Evolutionary conservation across 2,113 vertebrate genomes (phyloP).

Genomic region (Neodontobutis hainanensis): DNA sequence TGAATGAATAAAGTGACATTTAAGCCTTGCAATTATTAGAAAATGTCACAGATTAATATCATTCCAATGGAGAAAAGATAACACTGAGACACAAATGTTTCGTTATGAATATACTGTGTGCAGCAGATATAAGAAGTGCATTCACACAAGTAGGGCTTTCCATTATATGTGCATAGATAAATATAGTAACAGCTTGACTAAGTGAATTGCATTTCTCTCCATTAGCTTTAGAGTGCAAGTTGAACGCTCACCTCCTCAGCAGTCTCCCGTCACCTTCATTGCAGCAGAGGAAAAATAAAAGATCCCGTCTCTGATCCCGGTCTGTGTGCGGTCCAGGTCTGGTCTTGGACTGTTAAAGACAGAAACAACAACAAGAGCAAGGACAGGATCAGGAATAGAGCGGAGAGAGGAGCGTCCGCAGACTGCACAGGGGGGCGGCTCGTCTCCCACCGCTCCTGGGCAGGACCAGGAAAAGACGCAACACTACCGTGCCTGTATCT

Average conservation of each 20-base stretch:
- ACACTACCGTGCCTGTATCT: conserved; percentile 53
- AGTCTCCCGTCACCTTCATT: background rate
- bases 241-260: background rate
- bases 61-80: no score
- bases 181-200: background rate
- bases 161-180: no score
- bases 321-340: background rate
- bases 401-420: background rate
- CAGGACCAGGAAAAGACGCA: conserved; percentile 35
- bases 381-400: background rate
- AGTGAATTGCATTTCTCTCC: background rate
- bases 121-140: no score
- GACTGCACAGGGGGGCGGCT: conserved; percentile 9
- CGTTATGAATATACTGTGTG: no score
- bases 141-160: no score
- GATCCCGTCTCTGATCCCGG: background rate
- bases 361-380: background rate
- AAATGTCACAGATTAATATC: no score
- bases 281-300: background rate
- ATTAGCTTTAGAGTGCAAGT: background rate
- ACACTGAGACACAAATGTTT: no score
- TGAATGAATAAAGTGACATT: no score
- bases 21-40: no score
- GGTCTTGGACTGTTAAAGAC: background rate
- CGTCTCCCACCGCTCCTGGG: conserved; percentile 21